Base-by-base conservation (phyloP, 2,113 vertebrate genomes). In the Ariopsis seemanni region DNA sequence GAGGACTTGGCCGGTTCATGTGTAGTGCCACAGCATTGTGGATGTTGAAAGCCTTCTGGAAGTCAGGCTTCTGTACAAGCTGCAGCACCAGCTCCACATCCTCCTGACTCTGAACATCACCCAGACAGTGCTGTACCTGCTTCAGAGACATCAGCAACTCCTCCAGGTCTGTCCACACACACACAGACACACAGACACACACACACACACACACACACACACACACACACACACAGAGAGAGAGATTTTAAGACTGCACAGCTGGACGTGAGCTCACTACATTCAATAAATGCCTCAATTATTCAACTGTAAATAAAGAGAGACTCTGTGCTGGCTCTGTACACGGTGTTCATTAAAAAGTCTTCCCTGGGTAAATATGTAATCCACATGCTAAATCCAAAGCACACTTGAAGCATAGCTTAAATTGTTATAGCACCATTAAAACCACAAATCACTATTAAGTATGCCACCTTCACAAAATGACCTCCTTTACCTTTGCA, bases 21-120 rank as follows among this genome's bases (percentile, higher is more conserved):
- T 97, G 96, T 87, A 94, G 92, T 18, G 97, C 97, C 91, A 99
- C 97, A 0, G 97, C 96, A 85, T 99, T 99, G 92, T 99, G 97
- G 92, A 99, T 97, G 93, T 94, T 98, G 93, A 99, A 97, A 0
- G 98, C 98, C 89, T 97, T 97, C 95, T 98, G 97, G 94, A 99
- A 99, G 93, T 99, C 98, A 60, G 92, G 94, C 93, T 98, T 99
- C 91, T 99, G 97, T 83, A 99, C 95, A 86, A 99, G 96, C 67
- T 98, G 95, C 88, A 98, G 95, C 89, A 99, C 96, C 90, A 99
- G 93, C 86, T 96, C 95, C 52, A 99, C 92, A 92, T 99, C 98
- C 81, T 96, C 97, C 94, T 98, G 97, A 95, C 98, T 99, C 95
- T 99, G 98, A 93, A 96, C 94, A 94, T 99, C 98, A 67, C 96